Evolutionary conservation across 2,888 invertebrate genomes (phyloP).

Genomic region (Lissocephala sabroskyi): DNA sequence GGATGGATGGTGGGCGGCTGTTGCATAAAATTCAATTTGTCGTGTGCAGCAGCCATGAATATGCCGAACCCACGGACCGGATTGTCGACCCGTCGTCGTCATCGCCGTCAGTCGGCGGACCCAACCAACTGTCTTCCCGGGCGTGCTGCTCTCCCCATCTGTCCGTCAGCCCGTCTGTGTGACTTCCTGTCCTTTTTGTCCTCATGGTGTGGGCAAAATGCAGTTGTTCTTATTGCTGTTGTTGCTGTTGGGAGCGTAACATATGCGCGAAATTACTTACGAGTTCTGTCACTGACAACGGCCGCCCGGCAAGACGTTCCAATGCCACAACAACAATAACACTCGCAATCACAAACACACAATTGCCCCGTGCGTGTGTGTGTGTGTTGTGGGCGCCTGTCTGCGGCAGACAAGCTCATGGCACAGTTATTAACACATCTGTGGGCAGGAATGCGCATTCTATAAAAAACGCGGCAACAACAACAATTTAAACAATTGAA

Average conservation of each 20-base stretch:
- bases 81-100: slow-evolving; percentile 25
- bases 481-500: slow-evolving; percentile 30
- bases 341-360: slow-evolving; percentile 11
- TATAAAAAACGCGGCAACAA: too few relatives aligned
- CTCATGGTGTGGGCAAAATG: slow-evolving; percentile 9
- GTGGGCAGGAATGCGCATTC: neutral
- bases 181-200: neutral
- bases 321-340: slow-evolving; percentile 5
- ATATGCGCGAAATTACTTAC: slow-evolving; percentile 65
- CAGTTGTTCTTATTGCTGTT: slow-evolving; percentile 28
- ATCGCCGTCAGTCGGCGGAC: too few relatives aligned
- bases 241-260: slow-evolving; percentile 34
- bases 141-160: neutral
- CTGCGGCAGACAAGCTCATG: slow-evolving; percentile 1
- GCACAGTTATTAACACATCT: slow-evolving; percentile 42
- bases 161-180: neutral
- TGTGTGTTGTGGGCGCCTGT: slow-evolving; percentile 24
- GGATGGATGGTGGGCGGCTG: slow-evolving; percentile 22
- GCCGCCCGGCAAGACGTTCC: neutral
- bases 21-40: slow-evolving; percentile 66
- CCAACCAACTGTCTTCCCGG: slow-evolving; percentile 22
- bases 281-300: slow-evolving; percentile 35
- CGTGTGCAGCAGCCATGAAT: slow-evolving; percentile 65
- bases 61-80: slow-evolving; percentile 53
- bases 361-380: slow-evolving; percentile 39